Evolutionary conservation across 2,888 invertebrate genomes (phyloP).

Genomic region (Sinopyrophorus schimmeli): DNA sequence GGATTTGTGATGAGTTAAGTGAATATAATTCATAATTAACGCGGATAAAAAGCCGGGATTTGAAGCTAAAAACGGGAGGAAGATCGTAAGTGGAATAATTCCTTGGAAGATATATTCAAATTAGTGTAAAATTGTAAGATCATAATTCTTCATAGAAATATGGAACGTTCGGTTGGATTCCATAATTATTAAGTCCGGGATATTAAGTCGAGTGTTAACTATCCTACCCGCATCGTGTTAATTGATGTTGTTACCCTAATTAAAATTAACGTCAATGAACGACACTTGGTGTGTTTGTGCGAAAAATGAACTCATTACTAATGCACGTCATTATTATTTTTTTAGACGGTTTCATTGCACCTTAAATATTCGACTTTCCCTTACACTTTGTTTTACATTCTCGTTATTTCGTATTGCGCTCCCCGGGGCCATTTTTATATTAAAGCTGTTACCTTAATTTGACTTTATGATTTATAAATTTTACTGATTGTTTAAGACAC

Average conservation of each 20-base stretch:
- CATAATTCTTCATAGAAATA: no score
- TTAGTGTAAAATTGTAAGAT: no score
- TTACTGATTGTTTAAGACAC: constrained; percentile 20
- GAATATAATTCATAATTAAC: no score
- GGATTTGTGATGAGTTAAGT: no score
- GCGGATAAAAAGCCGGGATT: no score
- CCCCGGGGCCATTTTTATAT: constrained; percentile 20
- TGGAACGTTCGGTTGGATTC: constrained; percentile 12
- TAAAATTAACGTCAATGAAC: constrained; percentile 32
- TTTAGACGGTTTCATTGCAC: constrained; percentile 5
- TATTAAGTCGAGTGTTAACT: constrained; percentile 10
- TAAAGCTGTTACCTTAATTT: constrained; percentile 22
- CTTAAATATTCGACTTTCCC: constrained; percentile 14
- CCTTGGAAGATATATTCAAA: no score
- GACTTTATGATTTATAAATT: constrained; percentile 25
- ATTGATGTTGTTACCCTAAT: constrained; percentile 34
- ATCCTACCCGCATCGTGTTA: constrained; percentile 25
- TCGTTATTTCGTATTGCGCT: constrained; percentile 16
- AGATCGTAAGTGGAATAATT: no score
- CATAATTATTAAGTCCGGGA: constrained; percentile 11
- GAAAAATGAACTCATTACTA: constrained; percentile 15
- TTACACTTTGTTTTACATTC: constrained; percentile 19
- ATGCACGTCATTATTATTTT: constrained; percentile 25
- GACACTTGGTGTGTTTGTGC: constrained; percentile 14
- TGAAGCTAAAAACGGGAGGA: no score